phyloP scores from a whole-genome alignment of 2,113 vertebrate species.

The Psephotus haematonotus region DNA sequence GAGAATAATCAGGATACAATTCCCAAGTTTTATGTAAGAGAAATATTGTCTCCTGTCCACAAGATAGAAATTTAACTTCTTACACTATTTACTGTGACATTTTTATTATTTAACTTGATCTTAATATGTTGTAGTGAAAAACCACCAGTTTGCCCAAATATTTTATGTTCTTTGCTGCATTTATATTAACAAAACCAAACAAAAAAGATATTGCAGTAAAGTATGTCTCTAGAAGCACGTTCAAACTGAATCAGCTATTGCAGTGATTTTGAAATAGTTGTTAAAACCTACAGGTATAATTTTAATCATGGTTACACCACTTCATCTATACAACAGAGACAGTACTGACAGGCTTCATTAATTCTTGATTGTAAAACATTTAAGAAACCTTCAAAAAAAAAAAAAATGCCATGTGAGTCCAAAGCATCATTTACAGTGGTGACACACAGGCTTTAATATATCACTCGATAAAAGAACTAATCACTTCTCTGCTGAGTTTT shows the following conservation, averaged over 20 bases:
- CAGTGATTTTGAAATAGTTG: not conserved
- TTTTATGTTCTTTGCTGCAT: not conserved
- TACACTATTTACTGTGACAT: accelerated
- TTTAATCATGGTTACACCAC: not conserved
- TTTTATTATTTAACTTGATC: not conserved
- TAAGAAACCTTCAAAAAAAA: not conserved
- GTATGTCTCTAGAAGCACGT: not conserved
- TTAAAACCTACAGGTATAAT: not conserved
- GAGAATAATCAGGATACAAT: not conserved
- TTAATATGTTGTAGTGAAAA: not conserved
- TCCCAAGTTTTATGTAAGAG: not conserved
- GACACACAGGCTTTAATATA: not conserved
- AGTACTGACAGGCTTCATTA: slow-evolving; percentile 11
- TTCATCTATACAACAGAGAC: not conserved
- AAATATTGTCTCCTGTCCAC: not conserved
- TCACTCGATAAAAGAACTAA: not conserved
- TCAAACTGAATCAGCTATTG: not conserved
- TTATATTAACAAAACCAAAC: not conserved
- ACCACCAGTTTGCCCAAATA: not conserved
- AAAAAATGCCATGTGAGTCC: not conserved
- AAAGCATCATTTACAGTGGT: not conserved
- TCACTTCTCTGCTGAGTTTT: not conserved
- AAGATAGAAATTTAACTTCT: not conserved
- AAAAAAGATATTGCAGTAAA: not conserved
- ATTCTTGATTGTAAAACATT: not conserved